Conservation (phyloP, 1,140 invertebrate genomes). For the Drosophila equinoxialis region DNA sequence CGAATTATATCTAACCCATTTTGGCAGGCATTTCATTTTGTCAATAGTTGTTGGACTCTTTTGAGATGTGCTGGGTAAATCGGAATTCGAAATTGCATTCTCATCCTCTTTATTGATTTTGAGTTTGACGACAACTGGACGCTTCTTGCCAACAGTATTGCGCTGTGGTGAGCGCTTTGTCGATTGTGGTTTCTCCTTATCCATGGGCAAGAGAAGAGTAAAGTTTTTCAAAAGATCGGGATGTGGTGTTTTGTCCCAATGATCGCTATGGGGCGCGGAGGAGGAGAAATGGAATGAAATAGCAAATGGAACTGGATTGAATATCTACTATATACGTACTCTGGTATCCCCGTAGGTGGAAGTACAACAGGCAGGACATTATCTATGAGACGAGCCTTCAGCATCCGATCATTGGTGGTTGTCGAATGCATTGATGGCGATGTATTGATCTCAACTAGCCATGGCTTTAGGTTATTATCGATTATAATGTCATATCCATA, state of each 20-base stretch:
- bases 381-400: slow-evolving; percentile 97
- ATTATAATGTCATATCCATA: slow-evolving; percentile 96
- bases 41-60: not conserved
- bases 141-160: slow-evolving; percentile 11
- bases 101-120: not conserved
- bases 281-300: not conserved
- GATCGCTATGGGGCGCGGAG: slow-evolving; percentile 35
- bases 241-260: slow-evolving; percentile 57
- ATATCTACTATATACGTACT: slow-evolving; percentile 85
- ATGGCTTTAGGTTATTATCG: slow-evolving; percentile 92
- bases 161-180: not conserved
- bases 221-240: slow-evolving; percentile 52
- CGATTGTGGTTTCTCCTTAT: not conserved
- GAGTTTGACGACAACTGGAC: not conserved
- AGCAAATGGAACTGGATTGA: no score
- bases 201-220: slow-evolving; percentile 41
- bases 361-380: slow-evolving; percentile 96
- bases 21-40: not conserved
- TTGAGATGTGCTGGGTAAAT: slow-evolving; percentile 10
- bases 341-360: slow-evolving; percentile 93
- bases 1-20: not conserved
- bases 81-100: not conserved
- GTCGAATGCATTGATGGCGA: slow-evolving; percentile 97
- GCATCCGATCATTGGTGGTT: slow-evolving; percentile 96
- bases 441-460: slow-evolving; percentile 96